Base-by-base conservation (phyloP, 2,888 invertebrate species). In the Pandemis corylana region DNA sequence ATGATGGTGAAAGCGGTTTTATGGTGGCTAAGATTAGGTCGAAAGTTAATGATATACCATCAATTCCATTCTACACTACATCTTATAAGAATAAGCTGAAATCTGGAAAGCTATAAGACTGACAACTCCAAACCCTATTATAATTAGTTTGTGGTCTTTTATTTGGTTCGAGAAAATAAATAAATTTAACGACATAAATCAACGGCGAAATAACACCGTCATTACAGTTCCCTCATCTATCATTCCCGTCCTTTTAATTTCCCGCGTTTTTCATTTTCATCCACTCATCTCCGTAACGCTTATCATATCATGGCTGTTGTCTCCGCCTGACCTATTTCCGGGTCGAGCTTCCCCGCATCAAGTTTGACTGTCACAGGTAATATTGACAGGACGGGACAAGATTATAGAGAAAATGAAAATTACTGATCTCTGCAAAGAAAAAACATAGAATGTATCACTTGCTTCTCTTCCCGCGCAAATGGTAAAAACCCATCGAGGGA, bases 241-340 rank as follows among this genome's bases (percentile, higher is more conserved):
- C 72, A 72, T 72, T 61, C 49, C 42, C 72, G 66, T 51, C 66
- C 72, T 72, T 72, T 67, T 72, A 72, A 72, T 72, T 72, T 72
- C 61, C 61, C 66, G 61, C 66, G 42, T 72, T 72, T 72, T 72
- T 72, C 72, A 72, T 66, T 72, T 72, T 67, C 72, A 72, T 66
- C 72, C 72, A 71, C 71, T 72, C 72, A 72, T 72, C 72, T 67
- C 66, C 51, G 72, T 59, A 41, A 41, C 72, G 72, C 67, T 72
- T 67, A 72, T 72, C 72, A 62, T 65, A 71, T 65, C 76, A 73
- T 66, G 76, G 65, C 74, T 72, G 71, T 78, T 78, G 77, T 77
- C 76, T 72, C 53, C 76, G 77, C 72, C 68, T 67, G 72, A 72
- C 72, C 72, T 28, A 72, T 42, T 72, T 67, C 72, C 71, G 71